A percentile compares a stretch with the other conserved stretches of the same genome.
Evolutionary conservation across 2,888 invertebrate genomes (phyloP).

Genomic region (Microchrysa polita): DNA sequence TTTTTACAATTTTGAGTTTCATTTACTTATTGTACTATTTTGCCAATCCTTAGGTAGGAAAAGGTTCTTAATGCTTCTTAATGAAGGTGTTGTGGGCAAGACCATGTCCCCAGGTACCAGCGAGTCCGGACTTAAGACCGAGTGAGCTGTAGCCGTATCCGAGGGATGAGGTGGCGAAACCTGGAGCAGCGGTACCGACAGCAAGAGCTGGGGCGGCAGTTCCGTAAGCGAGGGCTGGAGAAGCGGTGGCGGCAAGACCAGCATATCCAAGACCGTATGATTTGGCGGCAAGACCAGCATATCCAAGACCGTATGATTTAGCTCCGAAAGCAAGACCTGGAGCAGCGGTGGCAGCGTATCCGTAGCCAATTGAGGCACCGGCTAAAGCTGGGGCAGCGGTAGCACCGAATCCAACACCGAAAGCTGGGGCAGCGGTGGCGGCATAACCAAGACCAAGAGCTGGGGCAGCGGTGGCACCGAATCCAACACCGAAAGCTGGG

Average conservation of each 20-base stretch:
- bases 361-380: neutral
- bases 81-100: conserved; percentile 16
- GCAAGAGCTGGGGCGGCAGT: neutral
- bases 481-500: conserved; percentile 4
- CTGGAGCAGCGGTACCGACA: neutral
- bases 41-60: conserved; percentile 41
- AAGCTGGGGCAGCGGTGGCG: conserved; percentile 37
- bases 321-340: neutral
- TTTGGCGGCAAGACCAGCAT: too few relatives aligned
- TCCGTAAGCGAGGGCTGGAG: too few relatives aligned
- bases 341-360: too few relatives aligned
- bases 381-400: neutral
- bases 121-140: conserved; percentile 12
- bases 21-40: conserved; percentile 43
- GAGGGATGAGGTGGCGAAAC: conserved; percentile 18
- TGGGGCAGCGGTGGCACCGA: conserved; percentile 26
- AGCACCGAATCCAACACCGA: neutral
- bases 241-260: too few relatives aligned
- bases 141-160: neutral
- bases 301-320: conserved; percentile 18
- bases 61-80: conserved; percentile 43
- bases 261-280: too few relatives aligned
- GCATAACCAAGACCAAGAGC: conserved; percentile 28
- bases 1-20: conserved; percentile 32
- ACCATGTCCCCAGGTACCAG: conserved; percentile 20